Conservation (phyloP, 2,797 vertebrate genomes). For the Phoebastria nigripes region DNA sequence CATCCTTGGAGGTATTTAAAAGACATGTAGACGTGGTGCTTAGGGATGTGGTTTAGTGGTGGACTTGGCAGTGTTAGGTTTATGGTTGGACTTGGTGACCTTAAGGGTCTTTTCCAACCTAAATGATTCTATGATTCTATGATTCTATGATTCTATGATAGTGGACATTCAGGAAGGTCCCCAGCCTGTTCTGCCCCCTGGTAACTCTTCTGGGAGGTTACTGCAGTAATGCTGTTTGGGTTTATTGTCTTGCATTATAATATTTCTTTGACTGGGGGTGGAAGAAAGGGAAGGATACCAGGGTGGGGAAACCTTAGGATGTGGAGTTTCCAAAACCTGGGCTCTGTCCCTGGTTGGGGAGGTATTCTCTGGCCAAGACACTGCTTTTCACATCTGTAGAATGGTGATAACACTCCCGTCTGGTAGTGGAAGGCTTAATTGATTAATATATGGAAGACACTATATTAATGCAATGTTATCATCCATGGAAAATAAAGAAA, state of each 20-base stretch:
- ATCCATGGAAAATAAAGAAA: constrained; percentile 6
- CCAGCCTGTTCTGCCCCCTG: background rate
- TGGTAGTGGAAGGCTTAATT: background rate
- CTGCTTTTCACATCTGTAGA: background rate
- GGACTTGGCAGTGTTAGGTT: background rate
- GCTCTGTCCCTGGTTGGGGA: background rate
- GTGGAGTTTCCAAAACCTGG: background rate
- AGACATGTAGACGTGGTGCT: background rate
- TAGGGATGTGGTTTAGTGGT: background rate
- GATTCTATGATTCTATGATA: background rate
- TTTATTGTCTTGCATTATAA: background rate
- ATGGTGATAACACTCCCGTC: background rate
- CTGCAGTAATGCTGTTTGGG: background rate
- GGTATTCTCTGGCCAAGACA: background rate
- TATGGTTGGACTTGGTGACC: background rate
- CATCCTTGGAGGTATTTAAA: background rate
- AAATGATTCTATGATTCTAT: background rate
- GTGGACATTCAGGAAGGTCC: background rate
- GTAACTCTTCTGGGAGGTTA: background rate
- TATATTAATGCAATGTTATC: background rate
- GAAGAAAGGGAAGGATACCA: background rate
- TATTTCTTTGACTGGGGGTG: background rate
- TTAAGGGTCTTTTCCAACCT: background rate
- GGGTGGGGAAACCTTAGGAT: background rate
- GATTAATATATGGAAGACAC: background rate